These are phyloP conservation scores for Hypsibius dujardini DNA, from an alignment of 1,140 invertebrate species.

Conservation along the genomic window DNA sequence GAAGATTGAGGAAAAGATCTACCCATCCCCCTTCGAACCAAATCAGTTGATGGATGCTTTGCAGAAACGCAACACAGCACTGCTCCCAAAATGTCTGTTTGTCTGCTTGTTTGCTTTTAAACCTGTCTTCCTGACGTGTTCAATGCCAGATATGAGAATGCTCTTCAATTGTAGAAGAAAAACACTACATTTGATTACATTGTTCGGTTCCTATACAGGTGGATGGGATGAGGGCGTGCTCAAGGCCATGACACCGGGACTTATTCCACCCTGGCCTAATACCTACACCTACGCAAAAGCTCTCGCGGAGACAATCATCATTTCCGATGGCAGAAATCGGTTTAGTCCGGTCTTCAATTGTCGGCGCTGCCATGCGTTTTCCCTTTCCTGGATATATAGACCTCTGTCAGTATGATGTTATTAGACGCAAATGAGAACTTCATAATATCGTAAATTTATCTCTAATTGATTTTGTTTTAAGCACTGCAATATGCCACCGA, in stretches of 20 bases:
- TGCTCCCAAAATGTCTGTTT: not conserved
- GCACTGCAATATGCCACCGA: too few relatives aligned
- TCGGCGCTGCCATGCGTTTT: slow-evolving; percentile 76
- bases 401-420: not conserved
- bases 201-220: slow-evolving; percentile 14
- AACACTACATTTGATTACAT: too few relatives aligned
- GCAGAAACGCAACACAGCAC: not conserved
- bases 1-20: slow-evolving; percentile 24
- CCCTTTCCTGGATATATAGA: slow-evolving; percentile 84
- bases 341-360: slow-evolving; percentile 80
- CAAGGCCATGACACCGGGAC: slow-evolving; percentile 40
- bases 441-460: too few relatives aligned
- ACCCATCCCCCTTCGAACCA: slow-evolving; percentile 21
- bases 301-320: slow-evolving; percentile 50
- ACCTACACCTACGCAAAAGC: slow-evolving; percentile 71
- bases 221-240: slow-evolving; percentile 25
- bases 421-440: too few relatives aligned
- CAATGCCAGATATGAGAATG: too few relatives aligned
- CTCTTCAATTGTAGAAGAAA: too few relatives aligned
- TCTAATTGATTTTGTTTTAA: too few relatives aligned
- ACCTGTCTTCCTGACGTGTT: too few relatives aligned
- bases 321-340: slow-evolving; percentile 38
- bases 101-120: too few relatives aligned
- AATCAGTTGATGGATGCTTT: slow-evolving; percentile 21
- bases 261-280: slow-evolving; percentile 53